Evolutionary conservation across 2,888 invertebrate species (phyloP), one percentile per base, ranked within the genome.

Genomic region (Drosophila formosana): DNA sequence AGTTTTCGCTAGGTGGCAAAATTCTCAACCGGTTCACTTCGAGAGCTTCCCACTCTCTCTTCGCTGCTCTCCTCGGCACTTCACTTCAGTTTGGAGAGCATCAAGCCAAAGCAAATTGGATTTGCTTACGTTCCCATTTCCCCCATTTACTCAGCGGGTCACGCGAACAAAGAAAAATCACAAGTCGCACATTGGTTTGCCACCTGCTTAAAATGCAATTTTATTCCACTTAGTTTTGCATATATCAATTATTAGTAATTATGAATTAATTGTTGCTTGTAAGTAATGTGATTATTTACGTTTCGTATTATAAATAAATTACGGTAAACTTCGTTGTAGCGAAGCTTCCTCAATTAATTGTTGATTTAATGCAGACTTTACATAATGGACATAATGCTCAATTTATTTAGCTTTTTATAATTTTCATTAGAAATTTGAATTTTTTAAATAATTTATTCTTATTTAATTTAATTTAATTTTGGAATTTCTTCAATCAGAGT

Each of bases 71-170:
- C 7, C 4, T 7, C 18, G 7, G 5, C 46, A 23, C 56, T 28
- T 49, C 56, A 45, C 61, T 55, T 30, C 9, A 34, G 11, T 34
- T 37, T 37, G 37, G 37, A 8, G 61, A 65, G 58, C 75, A 65
- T 65, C 62, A 8, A 9, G 50, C 60, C 37, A 58, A 32, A 9
- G 52, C 75, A 66, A 76, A 76, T 76, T 75, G 69, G 70, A 66
- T 69, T 69, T 79, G 79, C 76, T 63, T 79, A 75, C 75, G 70
- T 70, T 79, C 69, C 66, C 69, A 63, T 69, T 79, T 75, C 58
- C 66, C 52, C 47, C 58, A 46, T 57, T 68, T 55, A 53, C 75
- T 63, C 63, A 69, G 66, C 72, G 52, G 69, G 66, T 68, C 70
- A 68, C 67, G 61, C 83, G 72, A 80, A 71, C 81, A 79, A 80